Evolutionary conservation across 2,888 invertebrate genomes (phyloP), one percentile per base, ranked within the genome.

Genomic region (Dugesia japonica): DNA sequence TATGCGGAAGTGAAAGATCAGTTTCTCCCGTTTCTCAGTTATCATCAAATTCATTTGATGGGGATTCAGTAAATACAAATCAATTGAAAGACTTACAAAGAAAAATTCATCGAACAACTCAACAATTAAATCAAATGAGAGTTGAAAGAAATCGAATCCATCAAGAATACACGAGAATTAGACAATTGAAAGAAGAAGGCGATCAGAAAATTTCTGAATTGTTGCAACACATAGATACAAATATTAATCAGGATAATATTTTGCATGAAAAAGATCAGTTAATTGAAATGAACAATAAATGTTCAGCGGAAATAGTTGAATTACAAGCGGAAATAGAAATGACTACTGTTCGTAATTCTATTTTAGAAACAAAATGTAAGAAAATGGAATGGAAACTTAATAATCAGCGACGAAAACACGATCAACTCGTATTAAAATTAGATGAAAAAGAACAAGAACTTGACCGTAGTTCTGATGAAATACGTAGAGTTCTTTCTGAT

Each of bases 381-480:
- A 76, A 76, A n/a, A 76, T 76, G 76, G 76, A 76, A 42, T 75
- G 76, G 27, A 75, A 42, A 23, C 27, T 76, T 0, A 9, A 33
- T 17, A 75, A 76, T 13, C 33, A 76, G 15, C 76, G 76, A 1
- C 20, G 75, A 15, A 76, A 76, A 75, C 1, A 76, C 1, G 76
- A 77, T 27, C 26, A 28, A 17, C 28, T 76, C 4, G 20, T 28
- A 15, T 28, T 76, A n/a, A 76, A 75, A 20, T 76, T 76, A 20
- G 76, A 76, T 42, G 76, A 76, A 26, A 76, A 76, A 28, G 76
- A 76, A 23, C 75, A 33, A 17, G 76, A 76, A 7, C n/a, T 76
- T 7, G 76, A 76, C 20, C 28, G 38, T 17, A 26, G n/a, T 27
- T 76, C 75, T n/a, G 76, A 76, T 27, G 31, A 76, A 23, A 26